phyloP scores from a whole-genome alignment of 2,113 vertebrate genomes.

The Neoarius graeffei region DNA sequence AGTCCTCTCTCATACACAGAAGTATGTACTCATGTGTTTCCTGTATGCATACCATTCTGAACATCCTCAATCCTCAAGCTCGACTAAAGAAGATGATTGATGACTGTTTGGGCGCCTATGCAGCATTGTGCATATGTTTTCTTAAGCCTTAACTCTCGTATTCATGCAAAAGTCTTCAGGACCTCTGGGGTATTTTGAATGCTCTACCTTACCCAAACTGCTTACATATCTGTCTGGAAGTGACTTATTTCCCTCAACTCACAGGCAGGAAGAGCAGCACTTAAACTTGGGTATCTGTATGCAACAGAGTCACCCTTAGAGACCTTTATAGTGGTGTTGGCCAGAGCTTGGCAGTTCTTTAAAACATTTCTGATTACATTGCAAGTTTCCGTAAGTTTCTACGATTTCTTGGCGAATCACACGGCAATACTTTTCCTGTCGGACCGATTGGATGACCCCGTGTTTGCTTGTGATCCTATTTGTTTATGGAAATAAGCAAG shows the following conservation, averaged over 20 bases:
- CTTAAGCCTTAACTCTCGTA: constrained; percentile 32
- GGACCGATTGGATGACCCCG: background rate
- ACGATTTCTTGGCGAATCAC: background rate
- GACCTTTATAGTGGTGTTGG: constrained; percentile 25
- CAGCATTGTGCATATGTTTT: constrained; percentile 40
- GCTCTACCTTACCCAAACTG: constrained; percentile 15
- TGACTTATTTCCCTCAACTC: constrained; percentile 22
- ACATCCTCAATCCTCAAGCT: constrained; percentile 42
- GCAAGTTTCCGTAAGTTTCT: background rate
- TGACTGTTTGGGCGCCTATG: constrained; percentile 30
- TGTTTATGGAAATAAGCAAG: background rate
- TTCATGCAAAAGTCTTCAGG: constrained; percentile 21
- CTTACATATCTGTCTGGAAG: constrained; percentile 41
- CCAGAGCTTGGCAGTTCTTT: background rate
- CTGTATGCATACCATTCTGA: constrained; percentile 37
- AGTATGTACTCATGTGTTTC: constrained; percentile 9
- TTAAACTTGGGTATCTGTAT: constrained; percentile 26
- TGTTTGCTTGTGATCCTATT: background rate
- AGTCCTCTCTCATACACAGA: constrained; percentile 14
- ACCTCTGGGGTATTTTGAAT: constrained; percentile 35
- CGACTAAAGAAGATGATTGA: constrained; percentile 34
- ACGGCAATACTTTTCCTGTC: background rate
- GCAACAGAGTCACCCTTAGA: constrained; percentile 41
- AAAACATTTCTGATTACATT: background rate
- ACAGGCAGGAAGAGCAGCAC: constrained; percentile 32